Base-by-base conservation (phyloP, 2,797 vertebrate species). In the Peromyscus attwateri region DNA sequence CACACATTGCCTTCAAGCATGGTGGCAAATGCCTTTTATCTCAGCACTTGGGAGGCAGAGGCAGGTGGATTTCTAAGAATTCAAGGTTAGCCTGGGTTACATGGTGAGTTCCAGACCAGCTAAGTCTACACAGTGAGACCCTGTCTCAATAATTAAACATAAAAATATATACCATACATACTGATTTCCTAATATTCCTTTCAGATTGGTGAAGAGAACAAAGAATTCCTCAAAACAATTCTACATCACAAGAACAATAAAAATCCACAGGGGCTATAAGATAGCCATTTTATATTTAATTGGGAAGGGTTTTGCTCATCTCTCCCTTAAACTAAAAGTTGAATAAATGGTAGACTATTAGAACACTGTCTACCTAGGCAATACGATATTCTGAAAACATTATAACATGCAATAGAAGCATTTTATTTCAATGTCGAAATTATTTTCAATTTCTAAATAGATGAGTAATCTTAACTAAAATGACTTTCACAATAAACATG, bases 401-500 rank as follows among this genome's bases (percentile, higher is more conserved):
- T 43, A 97, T 29, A 88, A 93, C 81, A 83, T 49, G 29, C 62
- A 94, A 84, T 93, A 91, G 3, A 87, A 64, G 17, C 31, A 94
- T 62, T 75, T 85, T n/a, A 87, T 80, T 96, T 31, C 93, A 93
- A 89, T 60, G 46, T 93, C n/a, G 76, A 82, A 95, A 91, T 82
- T 60, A 92, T 79, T 95, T 92, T 87, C 77, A 60, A 83, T 66
- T 89, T 92, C 97, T 92, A 90, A 83, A 52, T 75, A 90, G 10
- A 49, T 64, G 43, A 66, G 31, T 68, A 68, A 85, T 68, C 29
- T 49, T 85, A 85, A 85, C 40, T 49, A 49, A 84, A 85, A 49
- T 34, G 40, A 68, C 82, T 85, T 46, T 66, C 40, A 68, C 29
- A n/a, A 46, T 62, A 83, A 43, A 29, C 25, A 83, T 40, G 60